Evolutionary conservation across 2,113 vertebrate species (phyloP).

Genomic region (Orthonyx spaldingii): DNA sequence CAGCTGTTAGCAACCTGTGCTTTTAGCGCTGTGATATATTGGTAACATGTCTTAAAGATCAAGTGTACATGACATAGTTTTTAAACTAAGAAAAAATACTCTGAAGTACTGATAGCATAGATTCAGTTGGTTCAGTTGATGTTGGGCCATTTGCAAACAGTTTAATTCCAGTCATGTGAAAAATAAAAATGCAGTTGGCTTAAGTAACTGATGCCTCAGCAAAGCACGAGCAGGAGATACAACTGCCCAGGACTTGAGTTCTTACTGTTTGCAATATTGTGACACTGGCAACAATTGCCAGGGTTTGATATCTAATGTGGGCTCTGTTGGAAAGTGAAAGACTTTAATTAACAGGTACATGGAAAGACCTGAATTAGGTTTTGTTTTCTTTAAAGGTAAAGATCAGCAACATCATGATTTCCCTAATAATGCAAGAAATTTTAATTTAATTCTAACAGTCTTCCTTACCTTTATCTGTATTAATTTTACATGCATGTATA

Average conservation of each 20-base stretch:
- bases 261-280: background rate
- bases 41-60: background rate
- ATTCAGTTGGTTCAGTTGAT: background rate
- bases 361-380: background rate
- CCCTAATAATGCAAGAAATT: background rate
- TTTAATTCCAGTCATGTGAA: background rate
- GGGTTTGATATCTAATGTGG: background rate
- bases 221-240: background rate
- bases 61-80: background rate
- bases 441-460: background rate
- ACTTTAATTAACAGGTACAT: background rate
- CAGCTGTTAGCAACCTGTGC: background rate
- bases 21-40: background rate
- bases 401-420: background rate
- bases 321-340: background rate
- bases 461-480: background rate
- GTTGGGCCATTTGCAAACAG: background rate
- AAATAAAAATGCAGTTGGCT: background rate
- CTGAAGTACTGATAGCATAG: background rate
- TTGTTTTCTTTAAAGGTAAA: background rate
- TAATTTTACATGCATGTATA: background rate
- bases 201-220: background rate
- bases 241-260: background rate
- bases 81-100: background rate
- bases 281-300: accelerated